Conservation (phyloP, 1,140 invertebrate species). For the Macrostomum lignano region DNA sequence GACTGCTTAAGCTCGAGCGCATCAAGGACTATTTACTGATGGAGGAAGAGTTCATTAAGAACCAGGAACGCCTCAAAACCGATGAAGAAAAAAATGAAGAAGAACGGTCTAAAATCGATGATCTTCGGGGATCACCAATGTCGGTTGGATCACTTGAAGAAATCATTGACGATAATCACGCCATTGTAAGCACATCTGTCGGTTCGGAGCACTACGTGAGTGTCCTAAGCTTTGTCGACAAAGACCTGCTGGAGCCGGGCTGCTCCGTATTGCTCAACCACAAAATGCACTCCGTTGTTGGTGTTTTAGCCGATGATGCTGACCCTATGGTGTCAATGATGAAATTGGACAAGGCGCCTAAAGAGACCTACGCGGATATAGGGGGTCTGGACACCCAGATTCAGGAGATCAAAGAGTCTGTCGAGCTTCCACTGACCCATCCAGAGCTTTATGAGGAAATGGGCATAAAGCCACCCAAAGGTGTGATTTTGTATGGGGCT, state of each 20-base stretch:
- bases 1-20: constrained; percentile 71
- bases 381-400: constrained; percentile 97
- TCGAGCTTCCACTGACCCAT: constrained; percentile 88
- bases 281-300: constrained; percentile 77
- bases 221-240: constrained; percentile 95
- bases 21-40: constrained; percentile 96
- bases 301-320: constrained; percentile 85
- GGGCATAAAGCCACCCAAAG: constrained; percentile 97
- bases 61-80: constrained; percentile 84
- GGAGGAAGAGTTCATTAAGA: constrained; percentile 96
- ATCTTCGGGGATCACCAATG: constrained; percentile 90
- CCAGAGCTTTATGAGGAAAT: constrained; percentile 99
- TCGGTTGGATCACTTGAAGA: constrained; percentile 93
- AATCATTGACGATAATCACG: constrained; percentile 99
- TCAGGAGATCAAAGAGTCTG: constrained; percentile 97
- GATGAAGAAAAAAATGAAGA: constrained; percentile 53
- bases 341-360: constrained; percentile 96
- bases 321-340: constrained; percentile 99
- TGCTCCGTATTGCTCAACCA: constrained; percentile 97
- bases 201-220: constrained; percentile 98
- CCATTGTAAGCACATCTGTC: constrained; percentile 94
- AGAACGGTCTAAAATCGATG: constrained; percentile 72
- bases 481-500: constrained; percentile 87
- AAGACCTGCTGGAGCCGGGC: constrained; percentile 90
- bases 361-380: constrained; percentile 98